These are phyloP conservation scores for Heterotis niloticus DNA, from an alignment of 2,113 vertebrate species.

Conservation along the genomic window DNA sequence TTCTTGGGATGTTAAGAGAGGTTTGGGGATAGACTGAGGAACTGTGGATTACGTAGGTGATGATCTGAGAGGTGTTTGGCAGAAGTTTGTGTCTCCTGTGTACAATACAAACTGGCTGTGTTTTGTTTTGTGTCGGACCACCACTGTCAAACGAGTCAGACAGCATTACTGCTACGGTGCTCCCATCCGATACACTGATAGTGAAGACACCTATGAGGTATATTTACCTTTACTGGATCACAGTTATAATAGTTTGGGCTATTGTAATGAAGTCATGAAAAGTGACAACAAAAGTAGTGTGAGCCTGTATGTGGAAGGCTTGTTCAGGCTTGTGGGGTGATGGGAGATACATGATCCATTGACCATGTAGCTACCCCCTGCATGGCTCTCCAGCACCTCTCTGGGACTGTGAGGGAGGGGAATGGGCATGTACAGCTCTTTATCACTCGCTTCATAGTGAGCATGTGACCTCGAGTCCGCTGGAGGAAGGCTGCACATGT, in stretches of 20 bases:
- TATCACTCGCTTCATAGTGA: neutral
- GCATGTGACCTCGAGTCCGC: neutral
- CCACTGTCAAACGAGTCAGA: neutral
- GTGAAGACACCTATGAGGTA: too few species aligned
- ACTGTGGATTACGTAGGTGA: neutral
- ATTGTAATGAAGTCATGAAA: too few species aligned
- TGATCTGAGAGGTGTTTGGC: neutral
- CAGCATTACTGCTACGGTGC: neutral
- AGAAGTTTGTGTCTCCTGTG: neutral
- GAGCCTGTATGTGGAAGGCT: too few species aligned
- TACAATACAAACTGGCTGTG: neutral
- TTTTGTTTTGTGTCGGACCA: neutral
- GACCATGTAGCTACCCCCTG: neutral
- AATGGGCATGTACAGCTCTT: too few species aligned
- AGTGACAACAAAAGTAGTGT: too few species aligned
- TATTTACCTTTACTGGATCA: too few species aligned
- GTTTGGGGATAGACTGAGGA: too few species aligned
- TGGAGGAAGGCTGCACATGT: neutral
- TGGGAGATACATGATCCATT: neutral
- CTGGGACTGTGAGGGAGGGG: too few species aligned
- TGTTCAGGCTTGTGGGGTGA: neutral
- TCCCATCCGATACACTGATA: neutral
- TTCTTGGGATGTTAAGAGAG: too few species aligned
- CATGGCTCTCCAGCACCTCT: neutral
- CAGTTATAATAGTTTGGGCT: too few species aligned